Base-by-base conservation (phyloP, 2,113 vertebrate species). In the Ammodytes marinus region DNA sequence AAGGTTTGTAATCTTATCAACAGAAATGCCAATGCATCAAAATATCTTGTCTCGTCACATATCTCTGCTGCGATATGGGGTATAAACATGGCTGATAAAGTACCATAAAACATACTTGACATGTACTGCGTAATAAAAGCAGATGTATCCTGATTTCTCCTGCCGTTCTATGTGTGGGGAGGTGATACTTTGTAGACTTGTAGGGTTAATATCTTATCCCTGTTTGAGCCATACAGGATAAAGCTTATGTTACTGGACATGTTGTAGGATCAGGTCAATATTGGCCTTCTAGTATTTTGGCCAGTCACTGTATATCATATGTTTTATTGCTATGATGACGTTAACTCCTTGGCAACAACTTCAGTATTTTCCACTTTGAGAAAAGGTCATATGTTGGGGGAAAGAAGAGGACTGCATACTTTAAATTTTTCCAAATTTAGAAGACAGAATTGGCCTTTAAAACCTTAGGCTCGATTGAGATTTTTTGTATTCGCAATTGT, bases 81-180 rank as follows among this genome's bases (percentile, higher is more conserved):
- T 27, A 27, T 64, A 83, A 92, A 87, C 61, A 68, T 40, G 27
- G 67, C 45, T 58, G 27, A 58, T 5, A 68, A 65, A 6, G 39
- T 10, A 40, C 35, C 13, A 7, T 19, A 2, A 69, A 14, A 74
- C 43, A 74, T 69, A 55, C 10, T 65, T 68, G 67, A 64, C 64
- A 86, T 69, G 57, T 77, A 69, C 67, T 72, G 74, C 65, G 65
- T 81, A 59, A 69, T 86, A 79, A 80, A 82, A 84, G 55, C 72
- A 74, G 47, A 85, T 74, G 61, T 54, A 69, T 13, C 74, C 42
- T 54, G 39, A 74, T 73, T 59, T 72, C 80, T 60, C 17, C 13
- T 66, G 53, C 39, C 17, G 53, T 69, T 17, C 49, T 55, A 4
- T 63, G 53, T 19, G 50, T 9, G 1, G 42, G 71, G 43, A 84